Conservation (phyloP, 1,140 invertebrate genomes). For the Helicoverpa armigera region DNA sequence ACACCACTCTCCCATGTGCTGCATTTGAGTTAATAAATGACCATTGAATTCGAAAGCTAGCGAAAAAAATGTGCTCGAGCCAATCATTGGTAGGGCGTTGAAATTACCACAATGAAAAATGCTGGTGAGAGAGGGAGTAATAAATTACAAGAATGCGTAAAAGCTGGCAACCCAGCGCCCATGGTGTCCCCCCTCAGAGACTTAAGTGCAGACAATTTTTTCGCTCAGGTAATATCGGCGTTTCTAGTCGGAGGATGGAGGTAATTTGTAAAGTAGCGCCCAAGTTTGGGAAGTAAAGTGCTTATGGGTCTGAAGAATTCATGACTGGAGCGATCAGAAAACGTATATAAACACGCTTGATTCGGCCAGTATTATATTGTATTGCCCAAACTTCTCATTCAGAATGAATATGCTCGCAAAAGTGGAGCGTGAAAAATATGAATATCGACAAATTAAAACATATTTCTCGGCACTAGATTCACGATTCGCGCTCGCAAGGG, state of each 20-base stretch:
- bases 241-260: neutral
- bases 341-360: neutral
- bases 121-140: conserved; percentile 55
- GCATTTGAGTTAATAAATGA: conserved; percentile 56
- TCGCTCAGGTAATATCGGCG: conserved; percentile 41
- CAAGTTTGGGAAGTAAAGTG: neutral
- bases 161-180: conserved; percentile 55
- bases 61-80: conserved; percentile 55
- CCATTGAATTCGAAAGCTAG: conserved; percentile 49
- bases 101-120: conserved; percentile 65
- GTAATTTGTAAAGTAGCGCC: conserved; percentile 17
- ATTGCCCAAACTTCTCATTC: neutral
- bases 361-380: neutral
- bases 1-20: conserved; percentile 26
- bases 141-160: conserved; percentile 71
- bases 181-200: conserved; percentile 44
- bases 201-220: conserved; percentile 51
- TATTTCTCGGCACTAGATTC: conserved; percentile 47
- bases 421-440: neutral
- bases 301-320: neutral
- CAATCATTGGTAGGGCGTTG: conserved; percentile 61
- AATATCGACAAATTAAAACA: conserved; percentile 38
- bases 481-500: conserved; percentile 54
- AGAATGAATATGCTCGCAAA: neutral
- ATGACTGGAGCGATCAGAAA: neutral